A percentile compares a stretch with the other conserved stretches of the same genome.
phyloP scores from a whole-genome alignment of 2,797 vertebrate species.

The Pogonophryne albipinna region DNA sequence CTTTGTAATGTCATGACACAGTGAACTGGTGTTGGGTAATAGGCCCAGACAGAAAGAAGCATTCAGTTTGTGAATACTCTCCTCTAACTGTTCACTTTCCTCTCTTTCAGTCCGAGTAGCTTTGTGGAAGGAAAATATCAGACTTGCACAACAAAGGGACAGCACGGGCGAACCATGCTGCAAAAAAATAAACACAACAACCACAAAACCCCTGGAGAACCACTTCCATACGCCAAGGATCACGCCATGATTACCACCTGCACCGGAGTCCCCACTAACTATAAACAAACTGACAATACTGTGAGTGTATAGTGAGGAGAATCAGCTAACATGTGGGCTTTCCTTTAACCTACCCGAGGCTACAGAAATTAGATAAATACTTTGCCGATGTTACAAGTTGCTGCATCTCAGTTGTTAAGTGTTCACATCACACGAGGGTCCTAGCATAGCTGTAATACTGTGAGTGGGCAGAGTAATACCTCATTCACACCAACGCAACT shows the following conservation, averaged over 20 bases:
- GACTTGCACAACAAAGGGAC: conserved; percentile 53
- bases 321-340: conserved; percentile 38
- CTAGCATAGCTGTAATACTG: conserved; percentile 56
- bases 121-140: conserved; percentile 22
- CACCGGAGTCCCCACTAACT: conserved; percentile 24
- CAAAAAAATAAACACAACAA: conserved; percentile 28
- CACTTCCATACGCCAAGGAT: conserved; percentile 62
- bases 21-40: conserved; percentile 14
- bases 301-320: conserved; percentile 62
- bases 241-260: conserved; percentile 36
- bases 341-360: conserved; percentile 44
- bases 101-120: conserved; percentile 80
- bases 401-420: conserved; percentile 44
- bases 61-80: neutral
- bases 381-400: conserved; percentile 37
- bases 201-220: conserved; percentile 47
- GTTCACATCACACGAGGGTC: conserved; percentile 36
- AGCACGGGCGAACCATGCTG: conserved; percentile 34
- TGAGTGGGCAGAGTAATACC: conserved; percentile 41
- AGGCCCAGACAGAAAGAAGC: neutral
- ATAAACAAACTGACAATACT: conserved; percentile 63
- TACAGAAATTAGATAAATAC: conserved; percentile 30
- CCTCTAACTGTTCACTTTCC: conserved; percentile 31
- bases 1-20: neutral
- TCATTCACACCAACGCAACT: too few relatives aligned